These are phyloP conservation scores for Anas platyrhynchos DNA, from an alignment of 2,113 vertebrate species.

Conservation along the genomic window DNA sequence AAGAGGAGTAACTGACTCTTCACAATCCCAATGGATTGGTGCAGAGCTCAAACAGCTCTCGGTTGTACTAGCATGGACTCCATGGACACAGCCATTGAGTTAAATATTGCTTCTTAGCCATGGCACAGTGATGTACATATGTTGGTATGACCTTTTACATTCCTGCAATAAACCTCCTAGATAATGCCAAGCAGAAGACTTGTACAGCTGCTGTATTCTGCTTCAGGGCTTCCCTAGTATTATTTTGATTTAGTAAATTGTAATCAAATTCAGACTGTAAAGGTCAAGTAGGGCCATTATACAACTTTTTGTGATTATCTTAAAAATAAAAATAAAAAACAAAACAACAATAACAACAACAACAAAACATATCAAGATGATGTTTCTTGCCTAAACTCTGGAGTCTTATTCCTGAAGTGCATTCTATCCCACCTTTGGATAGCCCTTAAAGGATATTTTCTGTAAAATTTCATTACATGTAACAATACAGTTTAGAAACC, in stretches of 20 bases:
- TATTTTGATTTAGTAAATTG: slow-evolving; percentile 4
- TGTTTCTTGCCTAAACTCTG: background rate
- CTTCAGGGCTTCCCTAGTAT: background rate
- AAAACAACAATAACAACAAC: background rate
- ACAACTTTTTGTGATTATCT: background rate
- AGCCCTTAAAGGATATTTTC: background rate
- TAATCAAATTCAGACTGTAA: background rate
- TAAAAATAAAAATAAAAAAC: background rate
- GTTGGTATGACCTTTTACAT: background rate
- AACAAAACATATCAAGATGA: background rate
- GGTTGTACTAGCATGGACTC: background rate
- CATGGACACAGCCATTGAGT: background rate
- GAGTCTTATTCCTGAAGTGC: background rate
- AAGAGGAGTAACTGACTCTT: background rate
- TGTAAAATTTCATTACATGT: background rate
- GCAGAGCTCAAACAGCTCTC: background rate
- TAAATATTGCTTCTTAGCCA: background rate
- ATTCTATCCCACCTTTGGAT: background rate
- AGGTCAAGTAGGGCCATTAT: background rate
- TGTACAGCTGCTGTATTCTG: background rate
- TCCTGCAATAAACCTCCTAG: background rate
- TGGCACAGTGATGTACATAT: background rate
- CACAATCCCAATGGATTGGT: background rate
- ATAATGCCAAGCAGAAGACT: background rate
- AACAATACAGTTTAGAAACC: no score